Percentiles rank a stretch among this genome's conserved stretches.
phyloP scores from a whole-genome alignment of 1,140 invertebrate genomes.

The Tetramorium alpestre region DNA sequence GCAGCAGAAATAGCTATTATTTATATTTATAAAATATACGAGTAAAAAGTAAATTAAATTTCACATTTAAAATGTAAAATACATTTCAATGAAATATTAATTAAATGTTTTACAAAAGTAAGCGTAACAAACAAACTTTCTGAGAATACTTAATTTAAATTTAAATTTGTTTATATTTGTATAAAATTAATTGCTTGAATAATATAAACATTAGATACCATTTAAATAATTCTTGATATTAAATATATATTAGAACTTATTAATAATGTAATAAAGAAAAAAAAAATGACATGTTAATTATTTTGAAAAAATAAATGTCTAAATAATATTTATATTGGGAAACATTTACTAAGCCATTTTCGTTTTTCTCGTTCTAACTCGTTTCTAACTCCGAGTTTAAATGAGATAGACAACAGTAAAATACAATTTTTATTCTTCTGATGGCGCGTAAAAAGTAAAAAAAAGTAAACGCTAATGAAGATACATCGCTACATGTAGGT shows the following conservation, averaged over 20 bases:
- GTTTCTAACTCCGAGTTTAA: neutral
- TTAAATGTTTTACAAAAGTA: neutral
- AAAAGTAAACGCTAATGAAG: slow-evolving; percentile 8
- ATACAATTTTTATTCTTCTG: neutral
- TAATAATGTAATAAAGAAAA: neutral
- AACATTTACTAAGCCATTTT: neutral
- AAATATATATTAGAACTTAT: neutral
- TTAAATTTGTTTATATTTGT: no score
- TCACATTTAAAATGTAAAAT: no score
- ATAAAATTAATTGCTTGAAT: neutral
- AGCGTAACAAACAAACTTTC: neutral
- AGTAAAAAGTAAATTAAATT: neutral
- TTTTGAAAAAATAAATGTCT: neutral
- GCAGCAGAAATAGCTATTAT: neutral
- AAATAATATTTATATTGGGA: neutral
- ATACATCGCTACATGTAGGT: neutral
- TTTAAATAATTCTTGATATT: neutral
- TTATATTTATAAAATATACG: neutral
- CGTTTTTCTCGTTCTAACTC: neutral
- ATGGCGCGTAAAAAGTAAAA: neutral
- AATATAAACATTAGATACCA: neutral
- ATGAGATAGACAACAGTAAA: neutral
- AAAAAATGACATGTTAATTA: neutral
- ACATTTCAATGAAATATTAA: neutral
- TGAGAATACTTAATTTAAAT: neutral